These are phyloP conservation scores for Cyanoramphus novaezelandiae DNA, from an alignment of 2,113 vertebrate species.

Conservation along the genomic window DNA sequence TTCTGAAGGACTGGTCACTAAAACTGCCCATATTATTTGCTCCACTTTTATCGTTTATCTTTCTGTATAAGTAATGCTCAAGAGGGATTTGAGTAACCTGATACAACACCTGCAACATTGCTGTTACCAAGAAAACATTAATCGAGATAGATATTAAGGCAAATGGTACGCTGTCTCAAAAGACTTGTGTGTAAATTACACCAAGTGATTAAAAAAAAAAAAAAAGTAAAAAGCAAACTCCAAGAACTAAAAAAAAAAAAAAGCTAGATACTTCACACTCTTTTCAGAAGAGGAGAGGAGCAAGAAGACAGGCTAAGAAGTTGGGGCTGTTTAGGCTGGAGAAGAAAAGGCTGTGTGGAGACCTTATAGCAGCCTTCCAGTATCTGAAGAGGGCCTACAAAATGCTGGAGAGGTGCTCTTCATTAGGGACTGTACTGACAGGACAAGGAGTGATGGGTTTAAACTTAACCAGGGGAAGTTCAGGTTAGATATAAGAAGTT, in stretches of 20 bases:
- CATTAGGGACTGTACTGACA: not conserved
- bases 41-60: not conserved
- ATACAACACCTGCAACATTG: not conserved
- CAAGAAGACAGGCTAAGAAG: not conserved
- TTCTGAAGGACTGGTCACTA: not conserved
- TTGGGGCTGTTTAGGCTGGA: not conserved
- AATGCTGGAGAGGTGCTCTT: not conserved
- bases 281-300: not conserved
- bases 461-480: not conserved
- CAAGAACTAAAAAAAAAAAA: rapidly evolving
- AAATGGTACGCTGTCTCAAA: not conserved
- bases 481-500: not conserved
- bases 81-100: not conserved
- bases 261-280: not conserved
- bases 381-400: not conserved
- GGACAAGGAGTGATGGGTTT: not conserved
- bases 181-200: not conserved
- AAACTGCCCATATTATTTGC: not conserved
- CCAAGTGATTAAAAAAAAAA: not conserved
- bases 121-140: not conserved
- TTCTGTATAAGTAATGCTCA: not conserved
- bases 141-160: not conserved
- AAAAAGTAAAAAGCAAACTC: not conserved
- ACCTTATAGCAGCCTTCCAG: not conserved
- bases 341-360: not conserved